phyloP scores from a whole-genome alignment of 2,888 invertebrate genomes.

The Osedax frankpressi region DNA sequence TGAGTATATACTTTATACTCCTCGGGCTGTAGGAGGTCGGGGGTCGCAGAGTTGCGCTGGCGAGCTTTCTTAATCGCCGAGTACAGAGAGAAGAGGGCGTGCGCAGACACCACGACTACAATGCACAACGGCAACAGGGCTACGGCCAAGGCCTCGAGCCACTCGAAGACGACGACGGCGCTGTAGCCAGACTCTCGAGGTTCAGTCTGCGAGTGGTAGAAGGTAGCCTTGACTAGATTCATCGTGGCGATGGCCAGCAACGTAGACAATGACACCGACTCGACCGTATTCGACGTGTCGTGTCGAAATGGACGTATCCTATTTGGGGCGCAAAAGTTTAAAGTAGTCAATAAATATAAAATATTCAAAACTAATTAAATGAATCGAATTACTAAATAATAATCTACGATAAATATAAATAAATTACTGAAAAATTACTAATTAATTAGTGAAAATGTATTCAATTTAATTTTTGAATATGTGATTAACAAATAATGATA shows the following conservation, averaged over 20 bases:
- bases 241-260: constrained; percentile 18
- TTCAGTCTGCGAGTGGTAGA: constrained; percentile 1
- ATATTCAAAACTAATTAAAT: too few relatives aligned
- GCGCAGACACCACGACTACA: background rate
- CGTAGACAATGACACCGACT: constrained; percentile 19
- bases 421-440: too few relatives aligned
- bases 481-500: too few relatives aligned
- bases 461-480: too few relatives aligned
- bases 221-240: constrained; percentile 23
- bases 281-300: constrained; percentile 18
- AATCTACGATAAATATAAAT: too few relatives aligned
- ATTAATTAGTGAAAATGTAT: too few relatives aligned
- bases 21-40: background rate
- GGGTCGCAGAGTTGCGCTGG: background rate
- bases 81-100: background rate
- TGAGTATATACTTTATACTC: background rate
- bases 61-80: background rate
- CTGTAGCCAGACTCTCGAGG: constrained; percentile 14
- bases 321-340: background rate
- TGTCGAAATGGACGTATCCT: constrained; percentile 18
- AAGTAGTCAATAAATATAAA: too few relatives aligned
- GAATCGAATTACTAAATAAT: too few relatives aligned
- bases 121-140: constrained; percentile 16
- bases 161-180: constrained; percentile 22
- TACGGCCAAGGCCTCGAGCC: constrained; percentile 22